Evolutionary conservation across 2,113 vertebrate species (phyloP).

Genomic region (Corythoichthys haematopterus): DNA sequence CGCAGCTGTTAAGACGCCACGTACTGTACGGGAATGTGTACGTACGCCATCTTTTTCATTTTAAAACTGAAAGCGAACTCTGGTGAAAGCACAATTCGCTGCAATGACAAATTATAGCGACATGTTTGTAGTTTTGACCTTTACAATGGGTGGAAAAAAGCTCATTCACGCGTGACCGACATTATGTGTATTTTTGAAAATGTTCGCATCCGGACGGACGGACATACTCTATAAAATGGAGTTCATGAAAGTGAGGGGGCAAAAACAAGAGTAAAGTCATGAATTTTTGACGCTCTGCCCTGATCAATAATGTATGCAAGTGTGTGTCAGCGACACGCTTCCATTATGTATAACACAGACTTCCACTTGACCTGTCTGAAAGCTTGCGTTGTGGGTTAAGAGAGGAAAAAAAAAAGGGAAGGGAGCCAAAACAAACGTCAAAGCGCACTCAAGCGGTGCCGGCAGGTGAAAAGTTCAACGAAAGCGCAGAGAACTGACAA

Average conservation of each 20-base stretch:
- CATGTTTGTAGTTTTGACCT: too few species aligned
- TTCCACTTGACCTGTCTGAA: constrained; percentile 4
- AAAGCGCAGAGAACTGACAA: neutral
- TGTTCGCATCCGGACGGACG: too few species aligned
- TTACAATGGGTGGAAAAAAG: too few species aligned
- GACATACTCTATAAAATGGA: too few species aligned
- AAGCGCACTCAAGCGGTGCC: neutral
- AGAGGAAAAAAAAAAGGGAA: neutral
- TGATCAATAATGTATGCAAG: neutral
- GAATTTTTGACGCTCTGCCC: neutral
- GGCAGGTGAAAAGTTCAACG: neutral
- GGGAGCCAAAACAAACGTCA: neutral
- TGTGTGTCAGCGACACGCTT: neutral
- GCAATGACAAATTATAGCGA: too few species aligned
- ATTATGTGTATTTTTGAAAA: too few species aligned
- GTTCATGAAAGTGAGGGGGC: neutral
- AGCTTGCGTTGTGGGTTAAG: neutral
- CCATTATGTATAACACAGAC: neutral
- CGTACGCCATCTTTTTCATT: too few species aligned
- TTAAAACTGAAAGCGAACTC: too few species aligned
- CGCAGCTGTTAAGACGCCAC: too few species aligned
- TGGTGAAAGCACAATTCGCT: too few species aligned
- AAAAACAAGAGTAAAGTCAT: neutral
- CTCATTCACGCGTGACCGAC: too few species aligned
- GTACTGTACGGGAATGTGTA: too few species aligned